Evolutionary conservation across 2,797 vertebrate genomes (phyloP), one percentile per base, ranked within the genome.

Genomic region (Rhinoraja longicauda): DNA sequence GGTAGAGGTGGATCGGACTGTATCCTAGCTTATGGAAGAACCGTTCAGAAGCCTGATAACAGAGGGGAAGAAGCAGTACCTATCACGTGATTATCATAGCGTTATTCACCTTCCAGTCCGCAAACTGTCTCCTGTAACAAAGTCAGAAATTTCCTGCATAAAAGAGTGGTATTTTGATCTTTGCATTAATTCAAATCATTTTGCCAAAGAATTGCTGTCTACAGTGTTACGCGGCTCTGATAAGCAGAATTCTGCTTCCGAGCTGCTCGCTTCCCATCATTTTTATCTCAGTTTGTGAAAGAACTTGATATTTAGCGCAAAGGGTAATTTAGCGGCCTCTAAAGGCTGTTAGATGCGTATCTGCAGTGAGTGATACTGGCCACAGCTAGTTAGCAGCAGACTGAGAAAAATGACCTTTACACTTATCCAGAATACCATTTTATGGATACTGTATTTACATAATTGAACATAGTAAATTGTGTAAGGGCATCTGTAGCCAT

Each of bases 111-210:
- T 86, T 17, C 10, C 57, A 86, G 29, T 5, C 57, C 29, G 62
- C 57, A 86, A 62, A 59, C 84, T 26, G 53, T 57, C 59, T 59
- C 81, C 81, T 57, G 29, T 59, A 12, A 26, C 59, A 29, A 84
- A 86, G 62, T n/a, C 29, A n/a, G 57, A 86, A 86, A 86, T 15
- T 1, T 62, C 86, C 57, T 62, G 82, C 53, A 86, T 86, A 86
- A 86, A 86, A 62, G 10, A 62, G 59, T 86, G 57, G 57, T 62
- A 86, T 86, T 86, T 62, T n/a, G 82, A 86, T 17, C 57, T 86
- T 84, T 62, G 29, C 82, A 59, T 86, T 86, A 86, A 62, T 62
- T 86, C 53, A 59, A 57, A 15, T 86, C 29, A 86, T 15, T 62
- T 86, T n/a, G 13, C 59, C 59, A 57, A 26, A 86, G 59, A 59